Evolutionary conservation across 1,140 invertebrate species (phyloP).

Genomic region (Euwallacea fornicatus): DNA sequence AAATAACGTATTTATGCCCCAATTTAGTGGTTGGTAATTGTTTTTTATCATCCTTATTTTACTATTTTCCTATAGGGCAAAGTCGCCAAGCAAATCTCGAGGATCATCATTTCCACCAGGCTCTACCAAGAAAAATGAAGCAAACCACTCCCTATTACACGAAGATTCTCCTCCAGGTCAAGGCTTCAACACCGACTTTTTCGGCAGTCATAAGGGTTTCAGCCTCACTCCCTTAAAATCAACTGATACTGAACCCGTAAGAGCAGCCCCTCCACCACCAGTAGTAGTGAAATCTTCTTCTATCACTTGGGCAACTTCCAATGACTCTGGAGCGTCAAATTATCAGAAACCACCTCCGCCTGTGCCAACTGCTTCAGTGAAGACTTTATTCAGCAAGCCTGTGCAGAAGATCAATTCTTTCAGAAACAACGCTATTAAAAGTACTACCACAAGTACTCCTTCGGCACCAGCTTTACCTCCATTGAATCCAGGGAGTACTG

Average conservation of each 20-base stretch:
- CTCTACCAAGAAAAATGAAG: constrained; percentile 28
- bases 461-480: constrained; percentile 63
- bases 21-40: too few species aligned
- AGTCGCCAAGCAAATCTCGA: constrained; percentile 56
- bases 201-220: constrained; percentile 85
- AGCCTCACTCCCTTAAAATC: constrained; percentile 70
- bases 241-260: constrained; percentile 53
- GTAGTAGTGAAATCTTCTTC: background rate
- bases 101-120: constrained; percentile 57
- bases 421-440: constrained; percentile 48
- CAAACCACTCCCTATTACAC: constrained; percentile 56
- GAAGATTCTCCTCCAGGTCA: constrained; percentile 41
- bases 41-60: too few species aligned
- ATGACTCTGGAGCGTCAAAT: constrained; percentile 23
- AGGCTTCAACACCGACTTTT: constrained; percentile 64
- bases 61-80: constrained; percentile 44
- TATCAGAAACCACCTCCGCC: constrained; percentile 44
- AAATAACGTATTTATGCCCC: too few species aligned
- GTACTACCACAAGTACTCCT: constrained; percentile 54
- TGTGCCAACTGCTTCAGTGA: constrained; percentile 53
- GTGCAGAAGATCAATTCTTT: constrained; percentile 43
- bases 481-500: constrained; percentile 59
- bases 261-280: constrained; percentile 57
- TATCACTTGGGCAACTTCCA: constrained; percentile 10
- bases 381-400: constrained; percentile 46